phyloP scores from a whole-genome alignment of 1,140 invertebrate species.

The Scaptomyza graminum region DNA sequence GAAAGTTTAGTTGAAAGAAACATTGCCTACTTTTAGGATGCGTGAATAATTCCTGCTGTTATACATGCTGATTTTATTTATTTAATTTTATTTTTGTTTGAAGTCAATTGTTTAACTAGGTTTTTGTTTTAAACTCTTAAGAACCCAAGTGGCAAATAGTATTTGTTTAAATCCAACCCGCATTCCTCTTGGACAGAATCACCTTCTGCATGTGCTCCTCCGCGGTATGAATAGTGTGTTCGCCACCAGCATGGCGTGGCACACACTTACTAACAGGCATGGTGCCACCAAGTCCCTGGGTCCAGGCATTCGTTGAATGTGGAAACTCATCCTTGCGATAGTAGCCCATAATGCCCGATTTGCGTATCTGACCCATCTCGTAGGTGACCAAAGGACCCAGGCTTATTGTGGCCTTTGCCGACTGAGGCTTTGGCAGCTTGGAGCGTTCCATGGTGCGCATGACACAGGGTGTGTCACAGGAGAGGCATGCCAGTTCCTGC shows the following conservation, averaged over 20 bases:
- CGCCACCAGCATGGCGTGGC: conserved; percentile 89
- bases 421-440: conserved; percentile 84
- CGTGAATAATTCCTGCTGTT: too few relatives aligned
- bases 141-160: not conserved
- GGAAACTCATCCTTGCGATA: conserved; percentile 79
- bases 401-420: conserved; percentile 84
- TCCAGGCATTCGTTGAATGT: conserved; percentile 60
- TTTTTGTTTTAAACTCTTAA: not conserved
- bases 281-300: conserved; percentile 22
- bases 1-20: conserved; percentile 2
- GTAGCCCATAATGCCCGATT: conserved; percentile 75
- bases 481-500: conserved; percentile 89
- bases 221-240: conserved; percentile 88
- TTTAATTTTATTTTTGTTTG: not conserved
- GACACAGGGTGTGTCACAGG: conserved; percentile 88
- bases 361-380: conserved; percentile 85
- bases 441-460: conserved; percentile 87
- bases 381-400: conserved; percentile 88
- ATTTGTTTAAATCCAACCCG: conserved; percentile 47
- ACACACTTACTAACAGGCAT: conserved; percentile 85
- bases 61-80: not conserved
- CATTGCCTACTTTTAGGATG: conserved; percentile 14
- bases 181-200: conserved; percentile 58
- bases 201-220: conserved; percentile 85
- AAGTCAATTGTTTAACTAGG: too few relatives aligned